phyloP scores from a whole-genome alignment of 2,797 vertebrate species.

The Amblyopsis hoosieri region DNA sequence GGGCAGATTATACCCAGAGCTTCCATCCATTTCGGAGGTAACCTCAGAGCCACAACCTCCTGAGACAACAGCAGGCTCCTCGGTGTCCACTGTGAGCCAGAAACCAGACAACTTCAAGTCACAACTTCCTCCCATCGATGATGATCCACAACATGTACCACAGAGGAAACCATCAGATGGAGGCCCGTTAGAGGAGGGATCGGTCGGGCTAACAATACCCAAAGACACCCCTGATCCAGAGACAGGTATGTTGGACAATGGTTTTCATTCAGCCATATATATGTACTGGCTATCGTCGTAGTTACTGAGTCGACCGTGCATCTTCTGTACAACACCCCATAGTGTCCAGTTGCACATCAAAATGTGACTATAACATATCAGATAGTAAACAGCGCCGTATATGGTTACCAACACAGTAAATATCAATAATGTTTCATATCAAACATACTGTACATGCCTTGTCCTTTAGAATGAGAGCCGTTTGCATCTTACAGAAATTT shows the following conservation, averaged over 20 bases:
- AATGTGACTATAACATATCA: too few relatives aligned
- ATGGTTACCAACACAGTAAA: too few relatives aligned
- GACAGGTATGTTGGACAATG: constrained; percentile 47
- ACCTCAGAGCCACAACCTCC: constrained; percentile 18
- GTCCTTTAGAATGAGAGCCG: too few relatives aligned
- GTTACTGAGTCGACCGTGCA: too few relatives aligned
- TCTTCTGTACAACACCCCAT: too few relatives aligned
- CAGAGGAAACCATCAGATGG: constrained; percentile 48
- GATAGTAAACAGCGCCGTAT: too few relatives aligned
- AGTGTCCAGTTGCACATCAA: too few relatives aligned
- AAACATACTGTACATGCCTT: too few relatives aligned
- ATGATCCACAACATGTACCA: constrained; percentile 22
- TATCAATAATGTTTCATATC: too few relatives aligned
- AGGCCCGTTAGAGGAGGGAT: constrained; percentile 50
- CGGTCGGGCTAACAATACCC: constrained; percentile 48
- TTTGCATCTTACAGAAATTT: too few relatives aligned
- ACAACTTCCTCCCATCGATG: background rate
- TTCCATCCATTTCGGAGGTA: constrained; percentile 16
- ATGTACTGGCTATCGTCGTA: background rate
- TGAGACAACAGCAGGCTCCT: constrained; percentile 1
- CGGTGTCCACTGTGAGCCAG: constrained; percentile 12
- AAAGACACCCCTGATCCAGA: constrained; percentile 46
- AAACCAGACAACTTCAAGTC: constrained; percentile 12
- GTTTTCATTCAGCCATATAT: constrained; percentile 1
- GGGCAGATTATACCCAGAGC: constrained; percentile 19